Evolutionary conservation across 2,113 vertebrate species (phyloP).

Genomic region (Asarcornis scutulata): DNA sequence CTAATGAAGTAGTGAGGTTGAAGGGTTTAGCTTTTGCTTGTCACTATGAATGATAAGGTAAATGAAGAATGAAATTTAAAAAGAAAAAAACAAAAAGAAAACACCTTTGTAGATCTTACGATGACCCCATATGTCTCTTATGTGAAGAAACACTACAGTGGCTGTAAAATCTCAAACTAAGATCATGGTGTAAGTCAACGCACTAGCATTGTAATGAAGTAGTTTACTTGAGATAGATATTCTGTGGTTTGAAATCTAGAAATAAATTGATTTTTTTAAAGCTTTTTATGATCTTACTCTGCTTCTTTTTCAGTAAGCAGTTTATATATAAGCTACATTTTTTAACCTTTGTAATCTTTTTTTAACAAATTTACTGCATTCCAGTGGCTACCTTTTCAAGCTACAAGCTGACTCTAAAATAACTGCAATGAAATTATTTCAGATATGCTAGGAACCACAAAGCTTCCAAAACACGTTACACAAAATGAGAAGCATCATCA

Average conservation of each 20-base stretch:
- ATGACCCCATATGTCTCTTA: not conserved
- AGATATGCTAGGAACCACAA: not conserved
- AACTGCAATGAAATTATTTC: not conserved
- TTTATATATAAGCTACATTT: not conserved
- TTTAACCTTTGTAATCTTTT: slow-evolving; percentile 14
- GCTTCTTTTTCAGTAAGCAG: slow-evolving; percentile 1
- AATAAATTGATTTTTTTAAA: slow-evolving; percentile 37
- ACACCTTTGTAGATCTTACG: not conserved
- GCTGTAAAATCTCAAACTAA: slow-evolving; percentile 5
- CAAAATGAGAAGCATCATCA: not conserved
- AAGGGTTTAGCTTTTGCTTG: not conserved
- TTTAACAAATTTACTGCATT: not conserved
- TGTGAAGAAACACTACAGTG: not conserved
- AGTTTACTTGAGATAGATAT: slow-evolving; percentile 22
- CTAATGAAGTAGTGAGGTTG: slow-evolving; percentile 11
- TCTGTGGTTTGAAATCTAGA: slow-evolving; percentile 50
- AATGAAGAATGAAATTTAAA: not conserved
- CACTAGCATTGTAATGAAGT: slow-evolving; percentile 11
- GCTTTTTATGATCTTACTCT: slow-evolving; percentile 27
- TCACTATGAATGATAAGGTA: not conserved
- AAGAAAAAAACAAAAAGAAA: not conserved
- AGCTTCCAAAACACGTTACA: not conserved
- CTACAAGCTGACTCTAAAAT: not conserved
- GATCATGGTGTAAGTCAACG: slow-evolving; percentile 38
- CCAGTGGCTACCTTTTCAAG: not conserved